Conservation (phyloP, 1,140 invertebrate genomes). For the Pollicipes pollicipes region DNA sequence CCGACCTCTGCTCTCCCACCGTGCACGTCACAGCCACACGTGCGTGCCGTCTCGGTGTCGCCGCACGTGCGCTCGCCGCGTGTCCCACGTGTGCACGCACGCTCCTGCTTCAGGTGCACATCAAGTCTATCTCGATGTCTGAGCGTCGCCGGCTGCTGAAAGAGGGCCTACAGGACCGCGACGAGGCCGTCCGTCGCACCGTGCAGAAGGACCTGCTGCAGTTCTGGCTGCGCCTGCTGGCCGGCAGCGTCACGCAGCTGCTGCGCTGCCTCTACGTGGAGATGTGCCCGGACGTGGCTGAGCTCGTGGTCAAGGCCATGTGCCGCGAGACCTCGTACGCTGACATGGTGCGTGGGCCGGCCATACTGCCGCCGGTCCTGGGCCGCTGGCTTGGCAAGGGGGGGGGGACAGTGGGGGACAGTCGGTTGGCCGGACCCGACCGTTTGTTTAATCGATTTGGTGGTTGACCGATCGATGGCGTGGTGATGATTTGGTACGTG, state of each 20-base stretch:
- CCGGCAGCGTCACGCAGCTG: slow-evolving; percentile 40
- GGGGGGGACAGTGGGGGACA: too few relatives aligned
- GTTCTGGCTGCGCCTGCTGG: slow-evolving; percentile 42
- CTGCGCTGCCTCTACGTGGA: slow-evolving; percentile 43
- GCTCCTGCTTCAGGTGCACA: slow-evolving; percentile 35
- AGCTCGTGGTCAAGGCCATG: slow-evolving; percentile 28
- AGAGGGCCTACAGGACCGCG: slow-evolving; percentile 44
- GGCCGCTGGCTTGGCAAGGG: too few relatives aligned
- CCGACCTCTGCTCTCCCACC: too few relatives aligned
- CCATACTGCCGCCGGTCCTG: too few relatives aligned
- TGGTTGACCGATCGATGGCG: too few relatives aligned
- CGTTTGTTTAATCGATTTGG: too few relatives aligned
- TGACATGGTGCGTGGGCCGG: neutral
- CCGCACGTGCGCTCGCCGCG: too few relatives aligned
- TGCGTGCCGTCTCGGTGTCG: too few relatives aligned
- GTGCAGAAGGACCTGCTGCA: slow-evolving; percentile 18
- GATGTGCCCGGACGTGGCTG: slow-evolving; percentile 26
- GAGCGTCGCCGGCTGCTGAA: slow-evolving; percentile 43
- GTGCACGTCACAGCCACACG: too few relatives aligned
- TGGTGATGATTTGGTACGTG: too few relatives aligned
- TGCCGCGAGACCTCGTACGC: slow-evolving; percentile 22
- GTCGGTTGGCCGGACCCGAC: too few relatives aligned
- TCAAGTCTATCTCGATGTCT: slow-evolving; percentile 44
- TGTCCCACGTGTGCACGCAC: too few relatives aligned
- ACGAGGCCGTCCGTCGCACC: slow-evolving; percentile 24